These are phyloP conservation scores for Athrips mouffetella DNA, from an alignment of 2,888 invertebrate genomes.

Conservation along the genomic window DNA sequence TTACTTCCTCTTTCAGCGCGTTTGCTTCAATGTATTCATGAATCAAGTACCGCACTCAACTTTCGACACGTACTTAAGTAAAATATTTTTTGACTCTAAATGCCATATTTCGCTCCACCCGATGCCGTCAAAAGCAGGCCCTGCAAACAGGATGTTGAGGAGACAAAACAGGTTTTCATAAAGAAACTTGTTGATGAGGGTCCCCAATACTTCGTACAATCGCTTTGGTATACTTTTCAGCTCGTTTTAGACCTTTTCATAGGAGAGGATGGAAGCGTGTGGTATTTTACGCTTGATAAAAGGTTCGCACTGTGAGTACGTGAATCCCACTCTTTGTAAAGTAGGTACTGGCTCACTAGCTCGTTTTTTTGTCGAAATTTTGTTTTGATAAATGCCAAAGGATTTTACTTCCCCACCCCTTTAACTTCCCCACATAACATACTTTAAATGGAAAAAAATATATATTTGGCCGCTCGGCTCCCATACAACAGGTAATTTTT, in stretches of 20 bases:
- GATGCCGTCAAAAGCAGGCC: conserved; percentile 53
- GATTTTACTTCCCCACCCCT: no score
- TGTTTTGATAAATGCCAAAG: no score
- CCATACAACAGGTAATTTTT: no score
- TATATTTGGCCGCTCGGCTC: no score
- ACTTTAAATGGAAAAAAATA: no score
- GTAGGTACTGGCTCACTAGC: neutral
- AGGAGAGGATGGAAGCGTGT: neutral
- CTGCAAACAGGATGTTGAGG: conserved; percentile 60
- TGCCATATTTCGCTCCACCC: neutral
- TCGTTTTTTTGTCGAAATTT: no score
- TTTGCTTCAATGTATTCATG: no score
- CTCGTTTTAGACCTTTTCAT: neutral
- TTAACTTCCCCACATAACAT: no score
- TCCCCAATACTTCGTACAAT: conserved; percentile 23
- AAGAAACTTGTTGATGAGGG: conserved; percentile 55
- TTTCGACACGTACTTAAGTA: no score
- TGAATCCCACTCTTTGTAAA: neutral
- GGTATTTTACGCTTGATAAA: neutral
- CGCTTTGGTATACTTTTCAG: neutral
- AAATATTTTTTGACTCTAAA: no score
- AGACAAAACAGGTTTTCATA: conserved; percentile 69
- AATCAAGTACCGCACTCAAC: no score
- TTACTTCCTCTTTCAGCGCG: no score
- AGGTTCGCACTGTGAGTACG: neutral